phyloP scores from a whole-genome alignment of 2,797 vertebrate genomes.

The Alosa sapidissima region DNA sequence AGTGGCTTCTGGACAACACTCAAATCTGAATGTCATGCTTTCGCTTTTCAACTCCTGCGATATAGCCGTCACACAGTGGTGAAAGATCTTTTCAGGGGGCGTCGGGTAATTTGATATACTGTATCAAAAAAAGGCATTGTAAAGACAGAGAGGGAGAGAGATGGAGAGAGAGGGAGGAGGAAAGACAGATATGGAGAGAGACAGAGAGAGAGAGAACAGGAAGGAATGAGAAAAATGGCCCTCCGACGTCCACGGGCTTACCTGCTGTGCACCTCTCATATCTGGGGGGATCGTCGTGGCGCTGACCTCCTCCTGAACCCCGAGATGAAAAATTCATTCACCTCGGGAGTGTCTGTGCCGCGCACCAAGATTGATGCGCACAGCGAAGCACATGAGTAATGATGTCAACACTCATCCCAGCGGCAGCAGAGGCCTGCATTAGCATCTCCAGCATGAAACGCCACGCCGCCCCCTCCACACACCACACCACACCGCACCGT shows the following conservation, averaged over 20 bases:
- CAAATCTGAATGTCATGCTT: conserved; percentile 42
- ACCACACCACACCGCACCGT: neutral
- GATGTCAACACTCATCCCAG: conserved; percentile 77
- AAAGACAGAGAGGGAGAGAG: neutral
- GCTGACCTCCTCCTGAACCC: conserved; percentile 78
- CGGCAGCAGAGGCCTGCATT: conserved; percentile 46
- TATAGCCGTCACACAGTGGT: conserved; percentile 27
- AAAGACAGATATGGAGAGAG: neutral
- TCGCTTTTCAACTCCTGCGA: conserved; percentile 34
- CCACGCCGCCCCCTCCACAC: neutral
- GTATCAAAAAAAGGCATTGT: conserved; percentile 24
- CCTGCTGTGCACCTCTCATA: conserved; percentile 47
- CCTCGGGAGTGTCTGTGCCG: conserved; percentile 72
- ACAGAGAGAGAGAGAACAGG: conserved; percentile 52
- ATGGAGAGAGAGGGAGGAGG: neutral
- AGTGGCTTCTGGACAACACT: conserved; percentile 25
- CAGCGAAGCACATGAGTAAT: conserved; percentile 77
- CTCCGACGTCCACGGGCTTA: conserved; percentile 38
- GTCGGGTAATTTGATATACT: conserved; percentile 44
- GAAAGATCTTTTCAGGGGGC: conserved; percentile 42
- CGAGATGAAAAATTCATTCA: conserved; percentile 79
- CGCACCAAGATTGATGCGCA: conserved; percentile 76
- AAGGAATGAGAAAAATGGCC: conserved; percentile 22
- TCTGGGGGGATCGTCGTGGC: conserved; percentile 56
- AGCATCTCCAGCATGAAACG: conserved; percentile 13